Percentiles rank a stretch among this genome's conserved stretches.
phyloP scores from a whole-genome alignment of 2,797 vertebrate genomes.

The Scolopax rusticola region DNA sequence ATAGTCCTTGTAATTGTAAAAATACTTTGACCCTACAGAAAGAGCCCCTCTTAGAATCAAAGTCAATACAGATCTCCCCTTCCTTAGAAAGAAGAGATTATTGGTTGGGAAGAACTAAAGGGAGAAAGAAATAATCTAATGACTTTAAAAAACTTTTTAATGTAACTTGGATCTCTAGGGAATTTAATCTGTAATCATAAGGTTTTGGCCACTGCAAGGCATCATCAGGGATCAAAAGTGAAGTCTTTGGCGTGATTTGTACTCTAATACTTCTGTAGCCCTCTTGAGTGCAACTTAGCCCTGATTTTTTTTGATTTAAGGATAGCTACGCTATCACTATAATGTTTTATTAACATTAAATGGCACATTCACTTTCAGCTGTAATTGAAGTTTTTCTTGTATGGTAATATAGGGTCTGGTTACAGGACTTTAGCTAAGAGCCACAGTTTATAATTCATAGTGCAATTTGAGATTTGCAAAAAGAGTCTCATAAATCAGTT shows the following conservation, averaged over 20 bases:
- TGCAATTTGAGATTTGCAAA: constrained; percentile 2
- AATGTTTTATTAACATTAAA: constrained; percentile 11
- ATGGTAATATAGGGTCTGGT: background rate
- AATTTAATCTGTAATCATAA: background rate
- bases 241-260: background rate
- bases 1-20: background rate
- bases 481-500: background rate
- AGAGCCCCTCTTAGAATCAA: background rate
- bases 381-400: background rate
- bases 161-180: background rate
- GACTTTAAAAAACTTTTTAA: background rate
- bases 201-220: background rate
- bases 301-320: constrained; percentile 15
- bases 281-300: background rate
- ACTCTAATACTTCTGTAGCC: background rate
- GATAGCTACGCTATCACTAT: background rate
- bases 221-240: background rate
- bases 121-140: background rate
- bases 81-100: background rate
- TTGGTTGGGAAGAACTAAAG: background rate
- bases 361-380: background rate
- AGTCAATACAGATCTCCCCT: background rate
- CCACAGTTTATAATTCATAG: background rate
- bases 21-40: background rate
- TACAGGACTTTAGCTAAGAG: background rate